phyloP scores from a whole-genome alignment of 2,888 invertebrate genomes.

The Cotesia congregata region DNA sequence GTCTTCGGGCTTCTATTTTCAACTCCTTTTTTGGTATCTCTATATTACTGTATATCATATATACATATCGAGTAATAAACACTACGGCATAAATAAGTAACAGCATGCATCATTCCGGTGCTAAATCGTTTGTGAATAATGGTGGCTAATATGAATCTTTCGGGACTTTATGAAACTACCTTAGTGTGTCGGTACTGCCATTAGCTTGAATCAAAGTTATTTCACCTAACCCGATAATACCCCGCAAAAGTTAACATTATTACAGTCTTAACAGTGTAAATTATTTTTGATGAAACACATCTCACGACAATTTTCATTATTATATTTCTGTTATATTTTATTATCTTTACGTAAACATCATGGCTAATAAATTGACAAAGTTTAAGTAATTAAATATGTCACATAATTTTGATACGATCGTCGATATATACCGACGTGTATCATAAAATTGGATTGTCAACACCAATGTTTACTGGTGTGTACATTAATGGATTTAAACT shows the following conservation, averaged over 20 bases:
- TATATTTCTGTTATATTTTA: neutral
- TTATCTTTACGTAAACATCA: neutral
- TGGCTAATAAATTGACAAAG: neutral
- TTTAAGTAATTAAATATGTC: neutral
- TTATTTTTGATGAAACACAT: neutral
- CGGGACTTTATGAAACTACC: constrained; percentile 30
- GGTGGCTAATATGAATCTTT: constrained; percentile 55
- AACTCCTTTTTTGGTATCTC: constrained; percentile 19
- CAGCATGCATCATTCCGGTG: constrained; percentile 57
- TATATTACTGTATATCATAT: constrained; percentile 6
- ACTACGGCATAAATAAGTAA: constrained; percentile 45
- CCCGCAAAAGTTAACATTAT: neutral
- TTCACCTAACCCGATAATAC: neutral
- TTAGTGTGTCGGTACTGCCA: constrained; percentile 23
- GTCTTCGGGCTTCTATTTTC: constrained; percentile 1
- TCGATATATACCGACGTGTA: neutral
- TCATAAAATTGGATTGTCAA: neutral
- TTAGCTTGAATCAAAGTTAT: constrained; percentile 26
- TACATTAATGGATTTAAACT: neutral
- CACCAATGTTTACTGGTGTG: neutral
- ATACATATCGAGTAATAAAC: constrained; percentile 13
- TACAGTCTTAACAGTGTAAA: neutral
- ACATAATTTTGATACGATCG: neutral
- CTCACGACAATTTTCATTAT: neutral
- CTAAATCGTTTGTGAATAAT: constrained; percentile 63